Evolutionary conservation across 2,888 invertebrate genomes (phyloP).

Genomic region (Andrena bucephala): DNA sequence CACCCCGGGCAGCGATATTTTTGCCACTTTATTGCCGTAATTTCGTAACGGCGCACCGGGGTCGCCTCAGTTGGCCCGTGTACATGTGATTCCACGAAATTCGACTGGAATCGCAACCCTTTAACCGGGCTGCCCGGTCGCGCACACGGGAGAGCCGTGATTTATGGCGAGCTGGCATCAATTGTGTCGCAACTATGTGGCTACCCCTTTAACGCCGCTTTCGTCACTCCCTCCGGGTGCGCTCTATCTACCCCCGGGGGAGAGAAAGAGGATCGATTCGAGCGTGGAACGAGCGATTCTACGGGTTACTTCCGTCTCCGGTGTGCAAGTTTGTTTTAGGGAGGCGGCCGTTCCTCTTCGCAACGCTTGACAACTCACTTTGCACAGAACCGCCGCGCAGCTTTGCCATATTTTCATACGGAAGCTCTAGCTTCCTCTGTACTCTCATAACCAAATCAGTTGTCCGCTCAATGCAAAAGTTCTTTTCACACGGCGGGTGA

Average conservation of each 20-base stretch:
- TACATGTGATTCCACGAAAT: slow-evolving; percentile 58
- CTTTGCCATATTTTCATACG: no score
- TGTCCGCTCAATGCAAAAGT: background rate
- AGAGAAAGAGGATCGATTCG: slow-evolving; percentile 23
- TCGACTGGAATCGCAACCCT: slow-evolving; percentile 67
- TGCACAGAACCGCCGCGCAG: background rate
- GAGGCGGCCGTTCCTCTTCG: slow-evolving; percentile 1
- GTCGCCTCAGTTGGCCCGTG: slow-evolving; percentile 18
- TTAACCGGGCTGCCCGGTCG: slow-evolving; percentile 48
- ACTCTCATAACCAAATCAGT: background rate
- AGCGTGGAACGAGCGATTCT: slow-evolving; percentile 47
- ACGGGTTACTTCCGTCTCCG: slow-evolving; percentile 53
- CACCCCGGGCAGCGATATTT: slow-evolving; percentile 46
- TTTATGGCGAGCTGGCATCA: slow-evolving; percentile 59
- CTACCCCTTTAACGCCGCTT: slow-evolving; percentile 60
- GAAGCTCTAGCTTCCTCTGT: no score
- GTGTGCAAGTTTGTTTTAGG: slow-evolving; percentile 31
- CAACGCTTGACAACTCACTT: background rate
- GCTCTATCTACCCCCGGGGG: slow-evolving; percentile 24
- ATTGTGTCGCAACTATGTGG: slow-evolving; percentile 62
- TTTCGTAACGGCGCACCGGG: slow-evolving; percentile 61
- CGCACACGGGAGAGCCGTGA: slow-evolving; percentile 34
- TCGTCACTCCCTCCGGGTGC: slow-evolving; percentile 60
- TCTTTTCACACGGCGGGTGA: background rate
- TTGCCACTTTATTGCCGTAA: slow-evolving; percentile 65